A percentile compares a stretch with the other conserved stretches of the same genome.
These are phyloP conservation scores for Todiramphus chloris DNA, from an alignment of 2,113 vertebrate species.

Conservation along the genomic window DNA sequence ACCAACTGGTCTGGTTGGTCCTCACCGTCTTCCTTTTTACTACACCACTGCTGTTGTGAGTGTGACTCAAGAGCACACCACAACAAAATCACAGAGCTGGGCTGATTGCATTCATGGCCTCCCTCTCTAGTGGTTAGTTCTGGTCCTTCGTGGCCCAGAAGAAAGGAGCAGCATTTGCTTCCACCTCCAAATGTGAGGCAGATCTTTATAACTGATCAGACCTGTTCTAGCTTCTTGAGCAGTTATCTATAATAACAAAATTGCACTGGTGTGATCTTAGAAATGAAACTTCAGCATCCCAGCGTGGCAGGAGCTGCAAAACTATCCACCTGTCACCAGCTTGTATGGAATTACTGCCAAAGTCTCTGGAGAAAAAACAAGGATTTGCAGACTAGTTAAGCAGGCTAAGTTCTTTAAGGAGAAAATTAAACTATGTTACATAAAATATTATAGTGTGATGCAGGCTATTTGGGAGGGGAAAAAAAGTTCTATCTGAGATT, in stretches of 20 bases:
- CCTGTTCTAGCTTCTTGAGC: not conserved
- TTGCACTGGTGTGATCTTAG: not conserved
- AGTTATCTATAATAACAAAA: not conserved
- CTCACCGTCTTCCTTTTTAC: not conserved
- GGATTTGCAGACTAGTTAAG: not conserved
- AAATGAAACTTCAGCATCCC: not conserved
- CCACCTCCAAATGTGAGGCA: not conserved
- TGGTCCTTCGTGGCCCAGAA: not conserved
- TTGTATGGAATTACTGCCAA: not conserved
- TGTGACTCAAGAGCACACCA: not conserved
- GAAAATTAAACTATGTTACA: not conserved
- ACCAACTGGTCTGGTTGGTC: not conserved
- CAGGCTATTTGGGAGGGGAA: not conserved
- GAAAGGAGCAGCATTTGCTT: not conserved
- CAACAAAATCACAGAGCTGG: not conserved
- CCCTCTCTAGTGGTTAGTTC: not conserved
- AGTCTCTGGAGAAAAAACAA: not conserved
- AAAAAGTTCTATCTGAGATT: not conserved
- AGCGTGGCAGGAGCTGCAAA: not conserved
- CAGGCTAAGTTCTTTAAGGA: not conserved
- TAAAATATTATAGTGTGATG: not conserved
- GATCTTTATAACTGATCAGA: not conserved
- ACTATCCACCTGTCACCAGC: not conserved
- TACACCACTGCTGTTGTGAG: not conserved
- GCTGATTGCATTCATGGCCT: not conserved